These are phyloP conservation scores for Strigops habroptila DNA, from an alignment of 2,113 vertebrate species.

Conservation along the genomic window DNA sequence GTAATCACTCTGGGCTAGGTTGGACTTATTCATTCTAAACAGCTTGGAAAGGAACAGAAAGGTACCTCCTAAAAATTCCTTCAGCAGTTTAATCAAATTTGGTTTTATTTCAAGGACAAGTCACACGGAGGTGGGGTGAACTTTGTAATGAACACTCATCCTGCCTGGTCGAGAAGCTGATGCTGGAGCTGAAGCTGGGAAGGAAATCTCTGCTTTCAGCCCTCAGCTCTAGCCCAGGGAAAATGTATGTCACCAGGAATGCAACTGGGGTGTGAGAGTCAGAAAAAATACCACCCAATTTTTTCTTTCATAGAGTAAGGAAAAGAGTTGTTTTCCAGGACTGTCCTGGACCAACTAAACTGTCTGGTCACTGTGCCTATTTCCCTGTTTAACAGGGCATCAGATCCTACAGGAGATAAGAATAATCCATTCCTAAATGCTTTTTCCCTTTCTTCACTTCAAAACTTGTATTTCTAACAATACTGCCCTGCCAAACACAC, in stretches of 20 bases:
- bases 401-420: neutral
- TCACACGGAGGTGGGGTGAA: neutral
- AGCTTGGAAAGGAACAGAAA: neutral
- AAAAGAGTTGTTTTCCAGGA: neutral
- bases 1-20: neutral
- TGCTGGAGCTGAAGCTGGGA: neutral
- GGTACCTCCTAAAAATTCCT: neutral
- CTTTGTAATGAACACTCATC: neutral
- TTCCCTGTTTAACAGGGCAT: neutral
- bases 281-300: neutral
- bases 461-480: neutral
- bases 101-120: neutral
- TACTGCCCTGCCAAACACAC: neutral
- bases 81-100: neutral
- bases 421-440: neutral
- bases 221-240: neutral
- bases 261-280: neutral
- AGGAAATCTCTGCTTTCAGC: neutral
- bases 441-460: neutral
- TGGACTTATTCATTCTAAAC: neutral
- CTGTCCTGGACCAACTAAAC: neutral
- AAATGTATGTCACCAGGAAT: neutral
- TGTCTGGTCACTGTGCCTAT: neutral
- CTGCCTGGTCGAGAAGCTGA: neutral
- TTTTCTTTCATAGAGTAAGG: neutral